Conservation (phyloP, 2,113 vertebrate genomes). For the Silurus glanis region DNA sequence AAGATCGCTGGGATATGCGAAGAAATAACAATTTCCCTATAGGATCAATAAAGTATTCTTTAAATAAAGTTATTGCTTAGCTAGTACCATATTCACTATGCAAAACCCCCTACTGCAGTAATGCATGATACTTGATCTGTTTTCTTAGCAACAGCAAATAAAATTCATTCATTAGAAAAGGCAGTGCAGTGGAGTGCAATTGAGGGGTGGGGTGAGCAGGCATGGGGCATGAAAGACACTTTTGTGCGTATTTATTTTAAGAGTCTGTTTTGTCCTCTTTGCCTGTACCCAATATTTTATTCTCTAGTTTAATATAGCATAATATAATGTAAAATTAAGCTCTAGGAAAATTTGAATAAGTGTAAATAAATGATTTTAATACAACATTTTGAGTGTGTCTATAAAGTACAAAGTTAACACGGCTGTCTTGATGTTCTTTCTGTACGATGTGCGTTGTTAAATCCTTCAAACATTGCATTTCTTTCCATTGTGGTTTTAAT, state of each 20-base stretch:
- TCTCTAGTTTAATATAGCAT: not conserved
- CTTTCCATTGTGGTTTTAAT: not conserved
- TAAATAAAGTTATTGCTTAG: too few species aligned
- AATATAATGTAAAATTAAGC: too few species aligned
- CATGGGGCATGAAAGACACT: too few species aligned
- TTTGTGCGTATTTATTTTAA: not conserved
- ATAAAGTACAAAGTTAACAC: not conserved
- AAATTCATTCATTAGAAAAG: not conserved
- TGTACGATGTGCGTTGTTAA: not conserved
- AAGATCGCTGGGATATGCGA: too few species aligned
- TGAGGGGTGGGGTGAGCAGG: too few species aligned
- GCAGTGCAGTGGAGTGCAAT: not conserved
- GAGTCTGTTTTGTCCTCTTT: not conserved
- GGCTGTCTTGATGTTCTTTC: not conserved
- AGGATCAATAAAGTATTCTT: too few species aligned
- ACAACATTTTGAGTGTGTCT: not conserved
- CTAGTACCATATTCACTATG: too few species aligned
- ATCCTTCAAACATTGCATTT: conserved; percentile 3
- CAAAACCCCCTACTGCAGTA: not conserved
- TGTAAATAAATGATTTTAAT: not conserved
- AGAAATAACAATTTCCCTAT: too few species aligned
- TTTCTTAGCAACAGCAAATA: not conserved
- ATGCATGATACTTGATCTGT: not conserved
- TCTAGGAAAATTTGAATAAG: too few species aligned
- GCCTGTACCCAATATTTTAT: not conserved